Base-by-base conservation (phyloP, 1,140 invertebrate species). In the Platyura marginata region DNA sequence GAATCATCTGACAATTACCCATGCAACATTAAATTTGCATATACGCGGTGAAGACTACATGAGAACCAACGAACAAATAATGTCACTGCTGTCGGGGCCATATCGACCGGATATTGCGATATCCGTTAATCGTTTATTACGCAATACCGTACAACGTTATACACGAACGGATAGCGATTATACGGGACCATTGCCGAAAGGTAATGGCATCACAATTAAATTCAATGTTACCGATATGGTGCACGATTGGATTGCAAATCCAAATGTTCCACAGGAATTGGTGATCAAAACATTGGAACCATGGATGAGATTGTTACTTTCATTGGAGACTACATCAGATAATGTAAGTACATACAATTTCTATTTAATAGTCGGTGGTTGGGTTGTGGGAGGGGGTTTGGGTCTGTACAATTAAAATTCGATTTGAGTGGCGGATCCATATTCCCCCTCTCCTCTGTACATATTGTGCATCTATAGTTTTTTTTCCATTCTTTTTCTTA, bases 201-300 rank as follows among this genome's bases (percentile, higher is more conserved):
- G 69, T 3, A 51, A 57, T 9, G 81, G 80, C 1, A 68, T 69
- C 38, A 86, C 81, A 81, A 55, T 84, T 9, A 72, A 72, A 44
- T 63, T 87, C 10, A 80, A 87, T 49, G 64, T 87, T 0, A 77
- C 75, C n/a, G 69, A 71, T n/a, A 71, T 82, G 56, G 72, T 87
- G 2, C 67, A 70, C 33, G 74, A 81, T 29, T 86, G 82, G 77
- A 77, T 81, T 55, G 74, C 72, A 35, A 11, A n/a, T n/a, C 74
- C 77, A 1, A 63, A 73, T 35, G 75, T 78, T 42, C 81, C 79
- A 50, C 67, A 80, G 41, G 82, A 81, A 5, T 71, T 89, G 43
- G 70, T 79, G 2, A 64, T 86, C 22, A 80, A 78, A 61, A 73
- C 77, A 42, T 64, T 66, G 25, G 68, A 72, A 50, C 51, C 51